Conservation (phyloP, 2,113 vertebrate genomes). For the Okapia johnstoni region DNA sequence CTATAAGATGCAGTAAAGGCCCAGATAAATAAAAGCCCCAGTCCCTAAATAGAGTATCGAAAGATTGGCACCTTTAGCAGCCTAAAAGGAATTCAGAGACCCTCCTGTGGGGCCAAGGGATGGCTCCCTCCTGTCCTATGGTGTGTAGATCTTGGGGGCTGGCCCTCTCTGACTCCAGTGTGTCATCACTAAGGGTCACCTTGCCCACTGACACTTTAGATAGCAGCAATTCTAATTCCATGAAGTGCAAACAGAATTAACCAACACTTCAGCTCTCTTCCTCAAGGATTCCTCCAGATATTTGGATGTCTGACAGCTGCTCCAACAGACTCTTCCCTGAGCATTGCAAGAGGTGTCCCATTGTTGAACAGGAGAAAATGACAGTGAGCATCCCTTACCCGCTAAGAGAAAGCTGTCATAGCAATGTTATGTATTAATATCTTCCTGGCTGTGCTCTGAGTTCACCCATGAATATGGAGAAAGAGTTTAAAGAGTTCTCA, state of each 20-base stretch:
- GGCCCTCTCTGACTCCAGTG: neutral
- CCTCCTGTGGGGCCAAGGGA: neutral
- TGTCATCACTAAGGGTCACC: neutral
- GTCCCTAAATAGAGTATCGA: neutral
- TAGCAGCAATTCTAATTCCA: neutral
- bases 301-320: neutral
- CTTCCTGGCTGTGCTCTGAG: neutral
- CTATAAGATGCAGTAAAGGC: neutral
- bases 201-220: neutral
- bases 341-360: neutral
- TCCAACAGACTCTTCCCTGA: neutral
- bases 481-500: neutral
- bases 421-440: neutral
- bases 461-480: neutral
- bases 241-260: neutral
- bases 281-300: no score
- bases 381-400: rapidly evolving
- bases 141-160: no score
- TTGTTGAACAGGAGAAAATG: neutral
- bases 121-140: no score
- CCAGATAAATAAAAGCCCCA: rapidly evolving
- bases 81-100: neutral
- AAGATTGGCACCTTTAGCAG: neutral
- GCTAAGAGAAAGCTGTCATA: neutral
- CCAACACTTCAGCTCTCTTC: neutral